Percentiles rank a stretch among this genome's conserved stretches.
phyloP scores from a whole-genome alignment of 2,888 invertebrate genomes.

The Pantelozetes paolii region DNA sequence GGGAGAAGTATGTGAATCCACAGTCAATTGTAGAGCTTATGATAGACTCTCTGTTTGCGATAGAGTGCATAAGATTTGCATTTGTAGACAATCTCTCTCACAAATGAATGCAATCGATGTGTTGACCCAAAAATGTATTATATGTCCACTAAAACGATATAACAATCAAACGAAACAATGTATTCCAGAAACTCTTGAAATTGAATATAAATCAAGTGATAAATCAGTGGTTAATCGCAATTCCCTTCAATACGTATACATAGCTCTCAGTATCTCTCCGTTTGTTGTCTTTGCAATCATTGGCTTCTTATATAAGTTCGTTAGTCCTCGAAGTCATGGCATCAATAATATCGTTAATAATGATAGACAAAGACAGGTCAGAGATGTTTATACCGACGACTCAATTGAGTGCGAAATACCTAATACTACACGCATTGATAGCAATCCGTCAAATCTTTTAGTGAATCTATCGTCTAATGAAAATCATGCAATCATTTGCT shows the following conservation, averaged over 20 bases:
- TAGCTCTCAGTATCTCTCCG: constrained; percentile 37
- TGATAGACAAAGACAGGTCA: background rate
- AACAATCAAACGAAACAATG: constrained; percentile 35
- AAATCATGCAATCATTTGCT: background rate
- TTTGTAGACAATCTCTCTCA: constrained; percentile 37
- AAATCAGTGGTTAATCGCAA: constrained; percentile 18
- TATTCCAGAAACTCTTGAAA: constrained; percentile 27
- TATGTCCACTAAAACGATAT: constrained; percentile 35
- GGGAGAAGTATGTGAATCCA: constrained; percentile 33
- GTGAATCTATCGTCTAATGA: background rate
- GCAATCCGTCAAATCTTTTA: constrained; percentile 9
- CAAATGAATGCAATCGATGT: constrained; percentile 33
- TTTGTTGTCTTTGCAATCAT: constrained; percentile 40
- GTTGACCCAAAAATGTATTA: constrained; percentile 36
- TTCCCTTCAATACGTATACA: constrained; percentile 41
- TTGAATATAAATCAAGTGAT: constrained; percentile 31
- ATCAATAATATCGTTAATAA: background rate
- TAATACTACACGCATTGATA: constrained; percentile 18
- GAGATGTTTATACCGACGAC: constrained; percentile 16
- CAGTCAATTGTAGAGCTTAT: constrained; percentile 38
- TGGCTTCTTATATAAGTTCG: constrained; percentile 39
- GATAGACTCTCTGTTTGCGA: constrained; percentile 39
- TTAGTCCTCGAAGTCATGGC: constrained; percentile 27
- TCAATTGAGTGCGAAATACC: constrained; percentile 1
- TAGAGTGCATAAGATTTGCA: constrained; percentile 15